Evolutionary conservation across 2,888 invertebrate species (phyloP).

Genomic region (Didymodactylos carnosus): DNA sequence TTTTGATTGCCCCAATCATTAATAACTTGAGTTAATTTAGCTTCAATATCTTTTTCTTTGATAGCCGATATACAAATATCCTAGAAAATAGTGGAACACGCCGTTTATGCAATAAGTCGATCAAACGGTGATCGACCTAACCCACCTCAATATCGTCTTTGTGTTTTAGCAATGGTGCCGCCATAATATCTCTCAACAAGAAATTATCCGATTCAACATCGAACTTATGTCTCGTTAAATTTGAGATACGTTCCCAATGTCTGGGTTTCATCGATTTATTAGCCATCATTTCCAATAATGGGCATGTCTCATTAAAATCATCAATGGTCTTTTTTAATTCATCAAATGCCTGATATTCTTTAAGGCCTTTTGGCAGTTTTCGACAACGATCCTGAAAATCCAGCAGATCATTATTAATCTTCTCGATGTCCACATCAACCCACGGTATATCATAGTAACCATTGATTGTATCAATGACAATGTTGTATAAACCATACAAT

Average conservation of each 20-base stretch:
- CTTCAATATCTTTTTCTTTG: constrained; percentile 93
- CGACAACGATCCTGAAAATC: constrained; percentile 91
- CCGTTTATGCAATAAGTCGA: neutral
- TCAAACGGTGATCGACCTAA: neutral
- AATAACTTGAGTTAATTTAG: constrained; percentile 73
- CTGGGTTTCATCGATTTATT: constrained; percentile 14
- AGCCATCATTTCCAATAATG: constrained; percentile 14
- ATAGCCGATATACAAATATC: constrained; percentile 92
- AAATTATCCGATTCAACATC: constrained; percentile 82
- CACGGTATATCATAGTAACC: constrained; percentile 91
- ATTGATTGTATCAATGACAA: constrained; percentile 80
- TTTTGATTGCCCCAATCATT: constrained; percentile 78
- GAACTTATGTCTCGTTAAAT: constrained; percentile 64
- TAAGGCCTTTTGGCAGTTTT: constrained; percentile 67
- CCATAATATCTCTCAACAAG: constrained; percentile 73
- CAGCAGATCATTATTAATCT: constrained; percentile 84
- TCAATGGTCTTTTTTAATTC: constrained; percentile 86
- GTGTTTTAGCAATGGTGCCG: constrained; percentile 69
- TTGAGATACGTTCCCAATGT: constrained; percentile 72
- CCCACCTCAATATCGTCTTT: constrained; percentile 82
- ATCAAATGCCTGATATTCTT: constrained; percentile 88
- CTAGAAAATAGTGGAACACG: too few species aligned
- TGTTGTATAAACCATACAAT: constrained; percentile 78
- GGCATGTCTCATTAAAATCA: constrained; percentile 87
- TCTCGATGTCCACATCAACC: constrained; percentile 85